Conservation (phyloP, 2,888 invertebrate genomes). For the Apotomis turbidana region DNA sequence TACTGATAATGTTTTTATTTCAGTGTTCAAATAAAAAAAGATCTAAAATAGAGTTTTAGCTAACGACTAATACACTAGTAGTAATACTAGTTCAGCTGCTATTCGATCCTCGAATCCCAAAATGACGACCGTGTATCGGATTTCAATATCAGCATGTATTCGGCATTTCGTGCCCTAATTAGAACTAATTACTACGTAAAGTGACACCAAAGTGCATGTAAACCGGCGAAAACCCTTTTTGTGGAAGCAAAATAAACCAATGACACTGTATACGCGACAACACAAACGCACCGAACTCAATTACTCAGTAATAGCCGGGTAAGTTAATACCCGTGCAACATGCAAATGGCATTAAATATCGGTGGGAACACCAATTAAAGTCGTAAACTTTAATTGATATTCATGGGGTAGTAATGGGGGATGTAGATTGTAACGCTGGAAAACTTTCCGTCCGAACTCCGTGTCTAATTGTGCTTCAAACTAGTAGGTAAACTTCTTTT, state of each 20-base stretch:
- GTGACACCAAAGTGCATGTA: slow-evolving; percentile 5
- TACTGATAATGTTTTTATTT: too few relatives aligned
- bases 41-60: too few relatives aligned
- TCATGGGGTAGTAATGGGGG: slow-evolving; percentile 67
- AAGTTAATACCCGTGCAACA: slow-evolving; percentile 67
- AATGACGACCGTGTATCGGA: background rate
- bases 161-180: background rate
- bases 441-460: slow-evolving; percentile 53
- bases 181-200: slow-evolving; percentile 4
- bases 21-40: too few relatives aligned
- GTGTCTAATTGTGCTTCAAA: slow-evolving; percentile 58
- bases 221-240: slow-evolving; percentile 44
- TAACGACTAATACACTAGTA: too few relatives aligned
- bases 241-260: slow-evolving; percentile 48
- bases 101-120: background rate
- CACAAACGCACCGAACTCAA: slow-evolving; percentile 63
- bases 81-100: background rate
- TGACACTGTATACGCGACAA: slow-evolving; percentile 53
- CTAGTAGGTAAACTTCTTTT: slow-evolving; percentile 42
- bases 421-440: slow-evolving; percentile 53
- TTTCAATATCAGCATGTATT: background rate
- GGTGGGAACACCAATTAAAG: slow-evolving; percentile 66
- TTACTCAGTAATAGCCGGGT: slow-evolving; percentile 62
- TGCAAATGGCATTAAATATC: slow-evolving; percentile 74
- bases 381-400: slow-evolving; percentile 76